Base-by-base conservation (phyloP, 2,113 vertebrate species). In the Todiramphus saurophagus region DNA sequence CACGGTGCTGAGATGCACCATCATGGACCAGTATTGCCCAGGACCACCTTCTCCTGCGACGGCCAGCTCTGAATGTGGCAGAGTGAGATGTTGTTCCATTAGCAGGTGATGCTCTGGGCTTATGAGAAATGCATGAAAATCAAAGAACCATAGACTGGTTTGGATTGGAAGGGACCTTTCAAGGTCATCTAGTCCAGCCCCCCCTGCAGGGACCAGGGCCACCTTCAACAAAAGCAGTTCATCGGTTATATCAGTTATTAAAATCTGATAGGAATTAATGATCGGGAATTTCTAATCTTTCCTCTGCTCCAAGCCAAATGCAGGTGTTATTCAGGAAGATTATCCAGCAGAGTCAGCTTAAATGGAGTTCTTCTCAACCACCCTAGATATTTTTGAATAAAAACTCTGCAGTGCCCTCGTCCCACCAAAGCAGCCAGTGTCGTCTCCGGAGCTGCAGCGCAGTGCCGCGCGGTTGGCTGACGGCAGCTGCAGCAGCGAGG, bases 1-100 rank as follows among this genome's bases (percentile, higher is more conserved):
- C 15, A 0, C 14, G 17, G 4, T 0, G 12, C 56, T 2, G 11
- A n/a, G 59, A 4, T 13, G 53, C 13, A 6, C 19, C 3, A 2
- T 31, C 23, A 0, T 0, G 35, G 55, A 69, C n/a, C 58, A 11
- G 27, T 5, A 3, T 5, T 51, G 62, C 51, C 60, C 4, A 1
- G 2, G 21, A 35, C 43, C 25, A 0, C 37, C 87, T 43, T 2
- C 80, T 87, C 25, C 83, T 50, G 44, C 1, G 0, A 13, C 27
- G 33, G 33, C 6, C 67, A 6, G 0, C 76, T 60, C 43, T 14
- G 39, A 37, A 10, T 0, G 43, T 11, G 70, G 66, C 75, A 16
- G 28, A 18, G 55, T 7, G 21, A 41, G 11, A 17, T 39, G 76
- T 13, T 11, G 48, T 10, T 82, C 41, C 63, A 4, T 8, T 55